Evolutionary conservation across 2,888 invertebrate species (phyloP), one percentile per base, ranked within the genome.

Genomic region (Latrodectus elegans): DNA sequence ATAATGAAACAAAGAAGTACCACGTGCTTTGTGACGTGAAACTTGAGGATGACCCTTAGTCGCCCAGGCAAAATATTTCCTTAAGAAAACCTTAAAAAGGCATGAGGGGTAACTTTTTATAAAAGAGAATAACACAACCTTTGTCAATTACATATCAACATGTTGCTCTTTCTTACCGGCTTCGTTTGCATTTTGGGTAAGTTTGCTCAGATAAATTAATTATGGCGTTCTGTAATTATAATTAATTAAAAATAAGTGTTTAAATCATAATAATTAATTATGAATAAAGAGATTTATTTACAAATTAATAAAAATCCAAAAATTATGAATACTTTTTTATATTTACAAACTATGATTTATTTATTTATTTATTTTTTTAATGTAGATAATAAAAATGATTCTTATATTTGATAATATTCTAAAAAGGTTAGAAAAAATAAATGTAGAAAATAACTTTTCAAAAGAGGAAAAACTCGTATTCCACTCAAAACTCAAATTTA

Each of bases 11-110:
- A 84, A 71, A 84, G 51, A n/a, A 82, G 38, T 4, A 81, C 74
- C 84, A 84, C 84, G 84, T 84, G 84, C 55, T n/a, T 22, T 52
- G 73, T 84, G 84, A 84, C 84, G 84, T 78, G 38, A 49, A 12
- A 15, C 14, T 68, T 68, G 49, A 60, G 68, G 22, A 60, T 60
- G 60, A 60, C 60, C 60, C 12, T 60, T 76, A 71, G 60, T 52
- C 55, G 71, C n/a, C 51, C 22, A 77, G 53, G 65, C 55, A 4
- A 4, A 65, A 72, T 77, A 84, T 84, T 84, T 84, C 84, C 84
- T 84, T 77, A 77, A 77, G 78, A 55, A 77, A 71, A 11, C 52
- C 84, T 78, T 84, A 84, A 78, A 84, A 84, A 68, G 84, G 71
- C 26, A 17, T 64, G 52, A 60, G 64, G 73, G 65, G 55, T 11